Evolutionary conservation across 2,797 vertebrate species (phyloP), one percentile per base, ranked within the genome.

Genomic region (Hippopotamyrus pictus): DNA sequence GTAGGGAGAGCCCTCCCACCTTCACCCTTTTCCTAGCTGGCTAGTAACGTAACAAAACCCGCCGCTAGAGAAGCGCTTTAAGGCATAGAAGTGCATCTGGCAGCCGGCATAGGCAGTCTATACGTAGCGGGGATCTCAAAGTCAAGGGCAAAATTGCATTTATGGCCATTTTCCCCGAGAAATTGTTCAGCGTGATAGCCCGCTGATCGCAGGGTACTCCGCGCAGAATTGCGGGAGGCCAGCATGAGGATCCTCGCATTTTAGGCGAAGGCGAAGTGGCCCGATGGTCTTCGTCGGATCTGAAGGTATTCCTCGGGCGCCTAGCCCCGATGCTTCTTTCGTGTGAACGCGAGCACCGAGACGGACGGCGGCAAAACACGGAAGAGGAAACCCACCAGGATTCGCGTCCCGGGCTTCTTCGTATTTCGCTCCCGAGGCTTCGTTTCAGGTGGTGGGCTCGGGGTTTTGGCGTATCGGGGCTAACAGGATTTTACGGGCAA

Each of bases 1-100:
- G 82, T n/a, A 88, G 79, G 44, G 33, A 90, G 79, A 54, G 44
- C 89, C 89, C 89, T 86, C 89, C 89, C 79, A 88, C 62, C 87
- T 33, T 53, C 82, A 53, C 59, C 44, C 44, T 69, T 33, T 85
- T 44, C 44, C 29, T 88, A 86, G 79, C 82, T 53, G 17, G 53
- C 19, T 17, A 50, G 76, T 46, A 48, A 69, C 14, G 53, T 46
- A 33, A 85, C 33, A 89, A 86, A 54, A 8, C 6, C 53, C 17
- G 53, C 86, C 33, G 53, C 17, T 33, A 59, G 51, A 33, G 86
- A 87, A 54, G 25, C 25, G 22, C 85, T 37, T 59, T 19, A 17
- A 37, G 29, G 17, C 86, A 33, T 0, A 17, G 14, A 51, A 59
- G 51, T 54, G 84, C 50, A 54, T 51, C 48, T 53, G 76, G 6